Base-by-base conservation (phyloP, 1,140 invertebrate genomes). In the Gonatopus flavifemur region DNA sequence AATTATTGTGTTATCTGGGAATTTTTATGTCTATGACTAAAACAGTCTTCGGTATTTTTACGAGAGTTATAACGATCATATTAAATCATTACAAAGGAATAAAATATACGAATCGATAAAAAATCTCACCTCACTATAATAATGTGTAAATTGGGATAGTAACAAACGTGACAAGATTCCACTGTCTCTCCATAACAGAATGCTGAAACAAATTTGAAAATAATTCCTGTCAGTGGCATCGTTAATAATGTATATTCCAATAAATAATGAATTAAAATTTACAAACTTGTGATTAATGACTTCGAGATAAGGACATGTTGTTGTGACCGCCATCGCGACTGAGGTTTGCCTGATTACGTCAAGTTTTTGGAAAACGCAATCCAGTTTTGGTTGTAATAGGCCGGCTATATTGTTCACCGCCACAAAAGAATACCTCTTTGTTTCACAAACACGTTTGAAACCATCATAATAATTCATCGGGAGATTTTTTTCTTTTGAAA, bases 331-430 rank as follows among this genome's bases (percentile, higher is more conserved):
- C 66, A 74, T 69, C 1, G 55, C 68, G 22, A 70, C 62, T 6
- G 71, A 69, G 3, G 58, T 62, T 54, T 74, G 69, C 52, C 67
- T 66, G 32, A 72, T 70, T 3, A 62, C 55, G 45, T 74, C 66
- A 8, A 74, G 41, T 22, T 66, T 62, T 46, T 70, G 66, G 9
- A 74, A 46, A 13, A 57, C 64, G 39, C 72, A 74, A 48, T 64
- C 57, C 3, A 72, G 22, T 49, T 63, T 61, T 7, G 65, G 53
- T 19, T 63, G 53, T 6, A 72, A 43, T 40, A 69, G 63, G 7
- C 62, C 44, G 6, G 66, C 64, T 41, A 69, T 66, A 33, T 62
- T 64, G 33, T 74, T 70, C 9, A 64, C 39, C 1, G 60, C 56
- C 64, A 72, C 68, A 31, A 74, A 72, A 3, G 68, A 64, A 40